Percentiles rank a stretch among this genome's conserved stretches.
Conservation (phyloP, 2,113 vertebrate genomes). For the Xiphophorus maculatus region DNA sequence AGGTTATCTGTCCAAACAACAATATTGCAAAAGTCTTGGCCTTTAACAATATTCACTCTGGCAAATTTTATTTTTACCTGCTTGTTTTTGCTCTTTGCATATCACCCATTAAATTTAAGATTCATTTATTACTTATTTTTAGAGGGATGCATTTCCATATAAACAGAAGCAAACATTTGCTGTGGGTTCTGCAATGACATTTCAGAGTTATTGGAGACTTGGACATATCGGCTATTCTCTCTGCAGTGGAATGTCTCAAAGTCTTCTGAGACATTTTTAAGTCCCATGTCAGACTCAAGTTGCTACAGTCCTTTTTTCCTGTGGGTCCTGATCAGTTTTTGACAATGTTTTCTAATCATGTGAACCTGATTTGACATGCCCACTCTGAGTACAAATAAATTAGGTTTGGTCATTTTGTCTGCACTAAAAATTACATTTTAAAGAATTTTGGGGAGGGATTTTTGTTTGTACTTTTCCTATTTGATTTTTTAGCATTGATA, state of each 20-base stretch:
- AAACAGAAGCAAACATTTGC: neutral
- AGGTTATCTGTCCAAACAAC: no score
- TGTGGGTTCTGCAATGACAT: neutral
- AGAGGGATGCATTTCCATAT: neutral
- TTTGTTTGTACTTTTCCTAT: neutral
- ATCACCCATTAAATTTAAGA: no score
- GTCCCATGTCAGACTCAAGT: neutral
- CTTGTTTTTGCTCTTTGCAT: neutral
- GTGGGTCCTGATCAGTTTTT: neutral
- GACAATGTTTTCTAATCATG: neutral
- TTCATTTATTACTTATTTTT: neutral
- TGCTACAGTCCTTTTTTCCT: neutral
- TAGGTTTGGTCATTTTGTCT: neutral
- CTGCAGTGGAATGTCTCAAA: neutral
- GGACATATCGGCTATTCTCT: no score
- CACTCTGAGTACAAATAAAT: neutral
- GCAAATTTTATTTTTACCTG: neutral
- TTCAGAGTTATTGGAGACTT: neutral
- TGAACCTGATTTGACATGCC: neutral
- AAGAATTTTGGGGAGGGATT: neutral
- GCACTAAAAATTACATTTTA: neutral
- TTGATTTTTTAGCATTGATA: neutral
- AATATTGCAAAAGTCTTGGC: neutral
- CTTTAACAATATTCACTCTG: neutral
- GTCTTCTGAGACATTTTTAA: neutral